phyloP scores from a whole-genome alignment of 1,140 invertebrate genomes.

The Bombus ignitus region DNA sequence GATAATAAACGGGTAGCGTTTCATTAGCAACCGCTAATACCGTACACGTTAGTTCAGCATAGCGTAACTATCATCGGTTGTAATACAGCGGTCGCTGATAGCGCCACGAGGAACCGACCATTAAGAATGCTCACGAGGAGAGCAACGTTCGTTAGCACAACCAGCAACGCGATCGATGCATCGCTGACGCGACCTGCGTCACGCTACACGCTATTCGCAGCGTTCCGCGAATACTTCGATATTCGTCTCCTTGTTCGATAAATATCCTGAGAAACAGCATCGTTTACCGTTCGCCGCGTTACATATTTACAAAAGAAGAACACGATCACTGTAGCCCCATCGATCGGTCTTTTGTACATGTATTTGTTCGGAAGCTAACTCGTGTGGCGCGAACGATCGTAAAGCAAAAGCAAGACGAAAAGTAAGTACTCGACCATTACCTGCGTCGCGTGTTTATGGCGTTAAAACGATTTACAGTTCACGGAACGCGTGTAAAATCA shows the following conservation, averaged over 20 bases:
- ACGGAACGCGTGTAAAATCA: not conserved
- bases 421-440: not conserved
- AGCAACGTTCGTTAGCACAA: conserved; percentile 57
- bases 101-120: conserved; percentile 45
- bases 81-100: conserved; percentile 59
- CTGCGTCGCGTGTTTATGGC: not conserved
- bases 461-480: not conserved
- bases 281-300: not conserved
- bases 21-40: conserved; percentile 68
- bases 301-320: not conserved
- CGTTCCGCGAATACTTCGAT: not conserved
- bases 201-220: conserved; percentile 8
- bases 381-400: not conserved
- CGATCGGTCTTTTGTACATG: not conserved
- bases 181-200: conserved; percentile 30
- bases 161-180: not conserved
- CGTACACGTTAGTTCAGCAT: conserved; percentile 61
- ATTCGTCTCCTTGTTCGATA: not conserved
- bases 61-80: conserved; percentile 65
- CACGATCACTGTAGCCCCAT: not conserved
- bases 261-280: not conserved
- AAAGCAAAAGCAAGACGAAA: not conserved
- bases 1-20: conserved; percentile 63
- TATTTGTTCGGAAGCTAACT: not conserved
- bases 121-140: conserved; percentile 59